A percentile compares a stretch with the other conserved stretches of the same genome.
These are phyloP conservation scores for Chaenogobius annularis DNA, from an alignment of 2,113 vertebrate species.

Conservation along the genomic window DNA sequence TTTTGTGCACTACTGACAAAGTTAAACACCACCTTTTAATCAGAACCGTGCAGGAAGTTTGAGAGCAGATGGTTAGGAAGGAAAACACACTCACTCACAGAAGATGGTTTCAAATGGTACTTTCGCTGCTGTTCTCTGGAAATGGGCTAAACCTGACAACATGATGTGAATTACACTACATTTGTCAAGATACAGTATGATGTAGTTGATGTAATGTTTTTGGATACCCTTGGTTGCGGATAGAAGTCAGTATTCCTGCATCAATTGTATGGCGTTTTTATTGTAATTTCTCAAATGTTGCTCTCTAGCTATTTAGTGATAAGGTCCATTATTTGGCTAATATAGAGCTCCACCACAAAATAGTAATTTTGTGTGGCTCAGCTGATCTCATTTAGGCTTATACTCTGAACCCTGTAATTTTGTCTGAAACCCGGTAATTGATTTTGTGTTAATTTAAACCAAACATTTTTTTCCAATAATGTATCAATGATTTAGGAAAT, in stretches of 20 bases:
- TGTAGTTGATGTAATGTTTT: neutral
- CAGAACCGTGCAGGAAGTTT: neutral
- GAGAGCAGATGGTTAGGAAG: constrained; percentile 6
- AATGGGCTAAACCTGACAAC: neutral
- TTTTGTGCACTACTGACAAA: constrained; percentile 15
- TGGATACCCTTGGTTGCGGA: neutral
- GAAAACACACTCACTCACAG: neutral
- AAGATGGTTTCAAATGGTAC: neutral
- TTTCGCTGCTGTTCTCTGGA: neutral
- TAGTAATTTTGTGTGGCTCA: too few species aligned
- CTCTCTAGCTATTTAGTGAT: too few species aligned
- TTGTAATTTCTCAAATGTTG: neutral
- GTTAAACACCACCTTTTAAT: constrained; percentile 18
- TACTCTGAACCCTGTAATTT: too few species aligned
- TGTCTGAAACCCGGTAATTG: too few species aligned
- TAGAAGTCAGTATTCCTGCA: neutral
- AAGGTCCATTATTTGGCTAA: too few species aligned
- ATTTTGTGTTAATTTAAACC: too few species aligned
- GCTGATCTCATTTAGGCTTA: neutral
- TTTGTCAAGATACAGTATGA: neutral
- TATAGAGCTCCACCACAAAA: too few species aligned
- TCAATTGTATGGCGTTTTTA: neutral
- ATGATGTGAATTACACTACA: neutral
- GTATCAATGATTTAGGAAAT: too few species aligned
- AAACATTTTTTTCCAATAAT: too few species aligned